These are phyloP conservation scores for Pyxicephalus adspersus DNA, from an alignment of 2,113 vertebrate genomes.

Conservation along the genomic window DNA sequence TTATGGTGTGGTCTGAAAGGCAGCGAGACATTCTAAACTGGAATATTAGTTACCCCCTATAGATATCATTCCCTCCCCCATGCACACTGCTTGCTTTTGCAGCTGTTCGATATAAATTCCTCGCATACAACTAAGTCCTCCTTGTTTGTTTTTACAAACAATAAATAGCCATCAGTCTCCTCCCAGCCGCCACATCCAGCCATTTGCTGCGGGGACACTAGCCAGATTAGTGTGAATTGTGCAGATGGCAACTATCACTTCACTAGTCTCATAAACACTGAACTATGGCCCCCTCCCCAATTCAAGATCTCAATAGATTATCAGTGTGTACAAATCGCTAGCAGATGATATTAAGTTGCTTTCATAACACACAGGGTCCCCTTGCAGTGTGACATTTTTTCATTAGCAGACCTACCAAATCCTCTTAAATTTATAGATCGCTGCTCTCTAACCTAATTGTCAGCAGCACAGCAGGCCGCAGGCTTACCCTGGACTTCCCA, in stretches of 20 bases:
- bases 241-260: conserved; percentile 86
- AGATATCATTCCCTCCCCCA: conserved; percentile 61
- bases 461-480: conserved; percentile 75
- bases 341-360: conserved; percentile 87
- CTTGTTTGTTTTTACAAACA: conserved; percentile 99
- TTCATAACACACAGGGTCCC: conserved; percentile 80
- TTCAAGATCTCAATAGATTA: conserved; percentile 79
- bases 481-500: conserved; percentile 80
- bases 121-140: conserved; percentile 87
- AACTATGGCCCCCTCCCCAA: conserved; percentile 62
- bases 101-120: conserved; percentile 98
- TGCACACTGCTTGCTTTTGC: conserved; percentile 91
- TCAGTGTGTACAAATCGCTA: conserved; percentile 79
- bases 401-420: conserved; percentile 76
- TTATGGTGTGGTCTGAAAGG: conserved; percentile 48
- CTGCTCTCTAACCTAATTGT: conserved; percentile 79
- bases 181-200: conserved; percentile 71
- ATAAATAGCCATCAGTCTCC: conserved; percentile 89
- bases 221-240: conserved; percentile 73
- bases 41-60: conserved; percentile 55
- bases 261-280: conserved; percentile 76
- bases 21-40: conserved; percentile 11
- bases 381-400: conserved; percentile 79
- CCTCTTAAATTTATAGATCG: conserved; percentile 83
- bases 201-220: conserved; percentile 73